Evolutionary conservation across 1,140 invertebrate species (phyloP).

Genomic region (Aphelenchoides besseyi): DNA sequence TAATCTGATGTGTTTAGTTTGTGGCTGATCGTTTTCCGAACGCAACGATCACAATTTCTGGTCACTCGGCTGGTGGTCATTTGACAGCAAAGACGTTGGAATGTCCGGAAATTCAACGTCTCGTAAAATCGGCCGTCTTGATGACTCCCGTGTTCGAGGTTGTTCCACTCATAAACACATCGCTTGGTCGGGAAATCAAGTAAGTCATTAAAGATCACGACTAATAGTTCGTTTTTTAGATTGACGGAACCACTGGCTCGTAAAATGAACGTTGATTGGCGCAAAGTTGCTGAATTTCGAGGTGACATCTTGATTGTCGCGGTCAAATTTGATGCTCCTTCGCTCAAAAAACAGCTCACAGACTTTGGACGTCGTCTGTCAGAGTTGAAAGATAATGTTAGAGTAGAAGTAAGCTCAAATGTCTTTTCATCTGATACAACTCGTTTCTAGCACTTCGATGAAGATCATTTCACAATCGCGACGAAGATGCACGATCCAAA

Average conservation of each 20-base stretch:
- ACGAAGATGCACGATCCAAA: not conserved
- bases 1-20: constrained; percentile 4
- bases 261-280: not conserved
- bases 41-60: not conserved
- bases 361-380: not conserved
- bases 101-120: not conserved
- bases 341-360: not conserved
- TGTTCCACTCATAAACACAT: not conserved
- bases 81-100: constrained; percentile 8
- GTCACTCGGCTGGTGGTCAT: not conserved
- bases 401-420: not conserved
- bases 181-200: not conserved
- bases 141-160: constrained; percentile 6
- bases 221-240: not conserved
- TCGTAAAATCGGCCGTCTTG: not conserved
- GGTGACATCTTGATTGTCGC: not conserved
- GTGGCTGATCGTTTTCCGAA: not conserved
- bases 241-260: not conserved
- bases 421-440: not conserved
- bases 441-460: not conserved
- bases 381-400: not conserved
- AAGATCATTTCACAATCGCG: constrained; percentile 11
- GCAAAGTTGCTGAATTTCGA: not conserved
- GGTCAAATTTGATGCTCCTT: not conserved
- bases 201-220: not conserved